A percentile compares a stretch with the other conserved stretches of the same genome.
These are phyloP conservation scores for Drosophila niveifrons DNA, from an alignment of 2,888 invertebrate species.

Conservation along the genomic window DNA sequence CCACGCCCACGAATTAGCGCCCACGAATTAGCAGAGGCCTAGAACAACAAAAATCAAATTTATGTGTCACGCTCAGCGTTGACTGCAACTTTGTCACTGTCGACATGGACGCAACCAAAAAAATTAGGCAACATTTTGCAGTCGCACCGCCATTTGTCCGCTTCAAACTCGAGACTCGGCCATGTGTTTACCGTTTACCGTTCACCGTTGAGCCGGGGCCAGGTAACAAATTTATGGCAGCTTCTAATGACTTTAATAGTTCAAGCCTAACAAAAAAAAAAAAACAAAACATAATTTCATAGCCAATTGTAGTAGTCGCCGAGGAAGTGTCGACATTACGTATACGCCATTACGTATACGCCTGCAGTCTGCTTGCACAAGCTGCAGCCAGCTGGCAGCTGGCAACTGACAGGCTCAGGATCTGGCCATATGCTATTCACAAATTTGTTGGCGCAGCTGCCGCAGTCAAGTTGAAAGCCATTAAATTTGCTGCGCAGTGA, in stretches of 20 bases:
- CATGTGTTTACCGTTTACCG: conserved; percentile 53
- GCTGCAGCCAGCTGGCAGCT: conserved; percentile 9
- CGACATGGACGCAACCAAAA: conserved; percentile 34
- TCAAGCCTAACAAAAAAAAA: neutral
- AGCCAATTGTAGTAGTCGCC: conserved; percentile 31
- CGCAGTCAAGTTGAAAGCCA: conserved; percentile 67
- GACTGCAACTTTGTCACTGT: conserved; percentile 70
- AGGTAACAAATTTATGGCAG: conserved; percentile 60
- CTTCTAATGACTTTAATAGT: conserved; percentile 54
- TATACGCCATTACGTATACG: conserved; percentile 38
- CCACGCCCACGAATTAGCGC: conserved; percentile 37
- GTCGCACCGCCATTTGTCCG: conserved; percentile 61
- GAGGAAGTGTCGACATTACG: conserved; percentile 29
- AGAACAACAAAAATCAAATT: conserved; percentile 31
- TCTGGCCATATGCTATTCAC: conserved; percentile 52
- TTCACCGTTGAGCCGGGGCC: conserved; percentile 32
- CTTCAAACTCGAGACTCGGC: conserved; percentile 24
- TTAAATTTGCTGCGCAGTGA: conserved; percentile 59
- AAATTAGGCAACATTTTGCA: conserved; percentile 73
- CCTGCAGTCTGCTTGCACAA: conserved; percentile 7
- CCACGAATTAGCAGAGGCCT: conserved; percentile 40
- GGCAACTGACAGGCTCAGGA: conserved; percentile 27
- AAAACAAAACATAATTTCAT: conserved; percentile 9
- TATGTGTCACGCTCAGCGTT: conserved; percentile 49
- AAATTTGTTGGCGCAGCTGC: conserved; percentile 57